Base-by-base conservation (phyloP, 2,888 invertebrate species). In the Ethmia dodecea region DNA sequence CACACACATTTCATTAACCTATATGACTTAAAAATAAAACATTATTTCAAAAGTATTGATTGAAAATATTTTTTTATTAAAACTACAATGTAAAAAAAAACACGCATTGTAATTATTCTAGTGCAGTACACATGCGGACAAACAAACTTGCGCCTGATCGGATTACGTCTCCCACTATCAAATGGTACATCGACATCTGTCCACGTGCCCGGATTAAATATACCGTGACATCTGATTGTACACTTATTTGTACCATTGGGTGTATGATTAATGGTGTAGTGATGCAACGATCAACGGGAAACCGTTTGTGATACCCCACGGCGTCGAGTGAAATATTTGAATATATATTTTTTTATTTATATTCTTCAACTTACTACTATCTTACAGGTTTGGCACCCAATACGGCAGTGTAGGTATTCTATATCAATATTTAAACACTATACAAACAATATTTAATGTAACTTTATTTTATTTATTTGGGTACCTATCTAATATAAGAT, bases 141-240 rank as follows among this genome's bases (percentile, higher is more conserved):
- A 55, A 65, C 57, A 58, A 61, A 64, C 65, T 52, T 60, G 68
- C 60, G 40, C 52, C 43, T 69, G 74, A 79, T 78, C 78, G 69
- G 79, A 75, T 79, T 77, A 80, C 50, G 64, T 61, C 60, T 43
- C 52, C 41, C 49, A 41, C 55, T 67, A 61, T 60, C 70, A 56
- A 50, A 45, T 41, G 41, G 47, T 38, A 41, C 54, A 55, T 60
- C 63, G 55, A 44, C 55, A 49, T 59, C 51, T 55, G 61, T 64
- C 75, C 77, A 77, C 78, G 76, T 74, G 78, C 72, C 51, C 49
- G 61, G 63, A 70, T 74, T 72, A 71, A 63, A 67, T 44, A 40
- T 39, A 37, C 34, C 39, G 54, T 59, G 67, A 68, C 67, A 64
- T 66, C 60, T 57, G 64, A 65, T 65, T 66, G 63, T 69, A 58